A percentile compares a stretch with the other conserved stretches of the same genome.
phyloP scores from a whole-genome alignment of 2,797 vertebrate genomes.

The Phrynocephalus guinanensis region DNA sequence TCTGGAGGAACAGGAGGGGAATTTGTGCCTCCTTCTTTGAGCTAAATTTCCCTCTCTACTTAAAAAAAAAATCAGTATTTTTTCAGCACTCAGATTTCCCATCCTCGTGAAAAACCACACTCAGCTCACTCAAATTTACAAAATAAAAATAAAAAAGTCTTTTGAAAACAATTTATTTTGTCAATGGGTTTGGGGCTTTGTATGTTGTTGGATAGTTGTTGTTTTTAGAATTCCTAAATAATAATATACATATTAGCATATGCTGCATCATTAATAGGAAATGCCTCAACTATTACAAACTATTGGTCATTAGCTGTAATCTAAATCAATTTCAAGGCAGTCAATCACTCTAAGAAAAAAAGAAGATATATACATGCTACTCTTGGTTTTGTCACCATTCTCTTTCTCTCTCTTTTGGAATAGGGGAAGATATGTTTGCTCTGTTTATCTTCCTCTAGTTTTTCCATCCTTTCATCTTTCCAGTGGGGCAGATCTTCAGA shows the following conservation, averaged over 20 bases:
- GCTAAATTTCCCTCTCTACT: conserved; percentile 4
- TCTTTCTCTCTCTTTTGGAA: too few species aligned
- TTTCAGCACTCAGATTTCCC: conserved; percentile 18
- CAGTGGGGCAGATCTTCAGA: too few species aligned
- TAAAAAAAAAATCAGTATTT: conserved; percentile 21
- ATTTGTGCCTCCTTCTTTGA: neutral
- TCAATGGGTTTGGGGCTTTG: neutral
- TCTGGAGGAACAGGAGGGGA: neutral
- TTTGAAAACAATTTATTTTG: neutral
- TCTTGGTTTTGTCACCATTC: too few species aligned
- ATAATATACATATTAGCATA: too few species aligned
- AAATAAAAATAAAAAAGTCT: neutral
- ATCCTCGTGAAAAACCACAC: neutral
- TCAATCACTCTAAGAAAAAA: too few species aligned
- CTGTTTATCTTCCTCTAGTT: too few species aligned
- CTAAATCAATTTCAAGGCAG: too few species aligned
- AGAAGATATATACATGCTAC: too few species aligned
- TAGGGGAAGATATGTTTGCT: too few species aligned
- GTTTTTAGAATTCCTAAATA: too few species aligned
- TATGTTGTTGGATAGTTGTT: neutral
- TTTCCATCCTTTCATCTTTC: too few species aligned
- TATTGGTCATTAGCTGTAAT: too few species aligned
- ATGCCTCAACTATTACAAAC: neutral
- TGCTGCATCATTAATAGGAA: neutral
- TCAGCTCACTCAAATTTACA: neutral